Conservation (phyloP, 2,888 invertebrate genomes). For the Lasioglossum zephyrum region DNA sequence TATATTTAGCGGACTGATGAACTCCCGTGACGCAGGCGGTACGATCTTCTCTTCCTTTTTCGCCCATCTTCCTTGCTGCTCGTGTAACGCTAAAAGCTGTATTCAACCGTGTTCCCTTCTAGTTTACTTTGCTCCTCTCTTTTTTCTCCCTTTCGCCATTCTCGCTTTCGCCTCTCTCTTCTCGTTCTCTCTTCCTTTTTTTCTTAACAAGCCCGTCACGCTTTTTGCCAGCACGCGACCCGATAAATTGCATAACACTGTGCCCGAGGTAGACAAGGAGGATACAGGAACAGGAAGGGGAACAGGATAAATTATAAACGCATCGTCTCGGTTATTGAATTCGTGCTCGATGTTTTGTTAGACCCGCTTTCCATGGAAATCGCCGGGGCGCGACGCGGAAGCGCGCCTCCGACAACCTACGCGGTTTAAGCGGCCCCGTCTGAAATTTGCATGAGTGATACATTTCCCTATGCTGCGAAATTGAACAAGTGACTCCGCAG, state of each 20-base stretch:
- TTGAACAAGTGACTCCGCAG: conserved; percentile 51
- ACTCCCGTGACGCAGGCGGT: conserved; percentile 32
- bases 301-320: conserved; percentile 30
- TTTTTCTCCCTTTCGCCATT: not conserved
- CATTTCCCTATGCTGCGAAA: conserved; percentile 39
- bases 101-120: conserved; percentile 25
- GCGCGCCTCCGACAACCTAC: not conserved
- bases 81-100: conserved; percentile 39
- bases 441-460: conserved; percentile 53
- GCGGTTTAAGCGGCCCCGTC: conserved; percentile 28
- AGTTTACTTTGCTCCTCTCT: not conserved
- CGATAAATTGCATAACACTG: conserved; percentile 34
- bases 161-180: not conserved
- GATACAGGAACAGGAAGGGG: not conserved
- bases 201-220: not conserved
- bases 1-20: conserved; percentile 70
- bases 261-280: not conserved
- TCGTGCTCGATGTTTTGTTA: conserved; percentile 15
- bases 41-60: conserved; percentile 1
- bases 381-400: conserved; percentile 5
- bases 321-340: conserved; percentile 34
- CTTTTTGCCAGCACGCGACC: conserved; percentile 31
- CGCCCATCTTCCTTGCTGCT: not conserved
- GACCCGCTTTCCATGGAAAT: conserved; percentile 41
- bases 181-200: not conserved